These are phyloP conservation scores for Heterotilapia buettikoferi DNA, from an alignment of 2,113 vertebrate genomes.

Conservation along the genomic window DNA sequence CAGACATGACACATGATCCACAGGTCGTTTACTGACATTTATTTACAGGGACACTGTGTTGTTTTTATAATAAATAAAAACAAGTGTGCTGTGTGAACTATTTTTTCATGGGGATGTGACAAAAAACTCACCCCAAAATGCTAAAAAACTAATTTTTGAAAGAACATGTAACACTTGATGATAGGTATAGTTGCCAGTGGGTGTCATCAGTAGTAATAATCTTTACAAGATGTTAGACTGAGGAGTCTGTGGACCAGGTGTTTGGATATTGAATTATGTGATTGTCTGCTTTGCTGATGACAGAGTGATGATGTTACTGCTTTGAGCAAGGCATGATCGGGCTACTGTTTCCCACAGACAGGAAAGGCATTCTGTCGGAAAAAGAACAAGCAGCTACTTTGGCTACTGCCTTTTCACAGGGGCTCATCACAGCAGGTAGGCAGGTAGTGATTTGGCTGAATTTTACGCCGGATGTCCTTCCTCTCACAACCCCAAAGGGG, in stretches of 20 bases:
- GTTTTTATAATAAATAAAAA: background rate
- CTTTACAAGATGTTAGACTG: background rate
- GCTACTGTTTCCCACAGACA: background rate
- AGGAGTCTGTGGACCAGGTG: background rate
- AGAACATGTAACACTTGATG: background rate
- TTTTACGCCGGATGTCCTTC: fast-evolving
- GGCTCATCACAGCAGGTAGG: background rate
- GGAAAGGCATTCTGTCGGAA: background rate
- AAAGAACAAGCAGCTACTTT: background rate
- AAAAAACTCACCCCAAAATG: background rate
- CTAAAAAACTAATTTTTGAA: background rate
- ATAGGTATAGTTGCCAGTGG: background rate
- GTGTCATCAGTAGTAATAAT: background rate
- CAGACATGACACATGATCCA: background rate
- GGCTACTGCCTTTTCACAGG: background rate
- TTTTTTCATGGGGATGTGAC: background rate
- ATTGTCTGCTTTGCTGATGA: background rate
- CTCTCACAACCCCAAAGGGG: background rate
- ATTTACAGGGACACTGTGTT: background rate
- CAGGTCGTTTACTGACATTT: background rate
- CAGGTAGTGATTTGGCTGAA: background rate
- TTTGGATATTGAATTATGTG: background rate
- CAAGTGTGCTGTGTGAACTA: background rate
- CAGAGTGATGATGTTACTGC: background rate
- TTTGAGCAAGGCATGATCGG: background rate